Base-by-base conservation (phyloP, 2,888 invertebrate species). In the Rhingia rostrata region DNA sequence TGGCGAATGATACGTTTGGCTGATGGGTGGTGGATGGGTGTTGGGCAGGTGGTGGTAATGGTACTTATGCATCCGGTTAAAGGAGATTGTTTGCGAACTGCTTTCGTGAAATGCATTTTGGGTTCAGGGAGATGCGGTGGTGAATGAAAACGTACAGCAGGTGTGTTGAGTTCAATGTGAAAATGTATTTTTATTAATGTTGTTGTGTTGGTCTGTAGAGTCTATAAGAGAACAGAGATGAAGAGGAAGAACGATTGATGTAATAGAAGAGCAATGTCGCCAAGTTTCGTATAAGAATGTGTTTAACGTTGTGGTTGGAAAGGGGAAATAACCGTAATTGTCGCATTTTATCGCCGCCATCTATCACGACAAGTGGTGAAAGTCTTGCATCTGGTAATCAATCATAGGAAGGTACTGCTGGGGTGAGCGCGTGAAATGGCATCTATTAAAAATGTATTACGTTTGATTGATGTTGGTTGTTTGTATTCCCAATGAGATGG, bases 1-100 rank as follows among this genome's bases (percentile, higher is more conserved):
- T 2, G 22, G 22, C 22, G 22, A 22, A 22, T 22, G 22, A 22
- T 22, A 22, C 22, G 22, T 22, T 22, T 22, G 10, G 43, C n/a
- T 12, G 54, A n/a, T 10, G 37, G 47, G 39, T 33, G 41, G 39
- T 35, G 41, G n/a, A 32, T 22, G 51, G 33, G 4, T 35, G 12
- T 37, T 37, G n/a, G 51, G 41, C 39, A 43, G 60, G 39, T 41
- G 58, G 53, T 69, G 67, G 70, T 66, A 82, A 77, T 80, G 49
- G 73, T 63, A 43, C 66, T 72, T 67, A 73, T 22, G 22, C 67
- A 73, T 82, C 75, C 75, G 69, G 69, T 75, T 58, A 64, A 45
- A 60, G 43, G 33, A 82, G 70, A 66, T 64, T 64, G 67, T 63
- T 72, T 53, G 78, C 37, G 66, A 64, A 79, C 32, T 53, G 43